Percentiles rank a stretch among this genome's conserved stretches.
Evolutionary conservation across 2,888 invertebrate species (phyloP).

Genomic region (Galerucella pusilla): DNA sequence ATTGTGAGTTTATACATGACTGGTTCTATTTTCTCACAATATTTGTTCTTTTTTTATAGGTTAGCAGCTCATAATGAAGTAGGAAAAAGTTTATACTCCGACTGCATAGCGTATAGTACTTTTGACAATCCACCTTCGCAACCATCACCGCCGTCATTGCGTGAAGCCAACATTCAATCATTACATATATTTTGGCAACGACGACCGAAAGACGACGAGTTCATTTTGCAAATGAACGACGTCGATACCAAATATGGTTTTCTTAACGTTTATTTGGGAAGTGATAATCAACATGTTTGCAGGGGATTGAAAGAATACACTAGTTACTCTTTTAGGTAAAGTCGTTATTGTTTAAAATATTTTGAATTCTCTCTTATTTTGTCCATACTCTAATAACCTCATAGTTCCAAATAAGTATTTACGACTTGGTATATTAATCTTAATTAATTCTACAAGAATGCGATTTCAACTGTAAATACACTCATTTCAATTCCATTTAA

Average conservation of each 20-base stretch:
- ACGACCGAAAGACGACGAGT: constrained; percentile 82
- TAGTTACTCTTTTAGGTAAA: constrained; percentile 33
- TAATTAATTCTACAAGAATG: neutral
- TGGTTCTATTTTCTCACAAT: neutral
- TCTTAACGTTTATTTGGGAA: constrained; percentile 80
- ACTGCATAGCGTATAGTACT: constrained; percentile 76
- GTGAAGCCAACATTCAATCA: constrained; percentile 71
- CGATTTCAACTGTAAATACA: neutral
- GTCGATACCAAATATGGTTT: constrained; percentile 58
- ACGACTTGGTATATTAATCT: neutral
- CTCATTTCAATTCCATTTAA: neutral
- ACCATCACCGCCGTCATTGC: constrained; percentile 80
- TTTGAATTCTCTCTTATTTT: neutral
- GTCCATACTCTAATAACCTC: neutral
- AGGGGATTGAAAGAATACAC: constrained; percentile 29
- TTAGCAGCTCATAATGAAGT: constrained; percentile 85
- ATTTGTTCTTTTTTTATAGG: constrained; percentile 62
- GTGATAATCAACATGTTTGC: constrained; percentile 64
- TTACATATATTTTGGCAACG: constrained; percentile 80
- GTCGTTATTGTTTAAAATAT: neutral
- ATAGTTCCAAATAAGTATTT: neutral
- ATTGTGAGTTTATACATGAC: neutral
- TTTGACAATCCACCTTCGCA: constrained; percentile 83
- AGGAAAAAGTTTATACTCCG: constrained; percentile 80
- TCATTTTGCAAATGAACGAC: constrained; percentile 83